Conservation (phyloP, 2,113 vertebrate species). For the Aptenodytes forsteri region DNA sequence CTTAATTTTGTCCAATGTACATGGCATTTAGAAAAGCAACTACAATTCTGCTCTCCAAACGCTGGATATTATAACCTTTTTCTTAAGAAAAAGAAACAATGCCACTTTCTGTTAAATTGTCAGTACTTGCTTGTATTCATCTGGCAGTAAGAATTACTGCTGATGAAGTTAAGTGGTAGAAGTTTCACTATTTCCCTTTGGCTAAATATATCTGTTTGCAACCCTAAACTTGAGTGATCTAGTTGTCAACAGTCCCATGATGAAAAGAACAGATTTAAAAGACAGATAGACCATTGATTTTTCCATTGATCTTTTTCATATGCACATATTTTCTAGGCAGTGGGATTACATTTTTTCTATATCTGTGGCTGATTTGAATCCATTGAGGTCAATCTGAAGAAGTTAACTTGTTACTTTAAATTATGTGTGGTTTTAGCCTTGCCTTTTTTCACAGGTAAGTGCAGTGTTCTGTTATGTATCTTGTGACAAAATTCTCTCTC, state of each 20-base stretch:
- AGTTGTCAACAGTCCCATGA: not conserved
- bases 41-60: not conserved
- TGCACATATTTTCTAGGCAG: not conserved
- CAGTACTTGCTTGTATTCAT: not conserved
- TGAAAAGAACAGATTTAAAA: not conserved
- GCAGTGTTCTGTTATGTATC: not conserved
- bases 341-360: not conserved
- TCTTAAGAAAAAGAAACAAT: not conserved
- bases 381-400: not conserved
- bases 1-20: not conserved
- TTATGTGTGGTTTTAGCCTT: not conserved
- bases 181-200: not conserved
- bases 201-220: not conserved
- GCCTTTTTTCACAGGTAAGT: not conserved
- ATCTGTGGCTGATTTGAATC: not conserved
- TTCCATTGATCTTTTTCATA: not conserved
- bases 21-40: not conserved
- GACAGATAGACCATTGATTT: not conserved
- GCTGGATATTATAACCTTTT: not conserved
- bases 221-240: not conserved
- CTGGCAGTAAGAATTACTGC: not conserved
- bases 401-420: not conserved
- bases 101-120: not conserved
- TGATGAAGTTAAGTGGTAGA: not conserved
- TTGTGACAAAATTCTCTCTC: not conserved